phyloP scores from a whole-genome alignment of 2,888 invertebrate genomes.

The Digitonthophagus gazella region DNA sequence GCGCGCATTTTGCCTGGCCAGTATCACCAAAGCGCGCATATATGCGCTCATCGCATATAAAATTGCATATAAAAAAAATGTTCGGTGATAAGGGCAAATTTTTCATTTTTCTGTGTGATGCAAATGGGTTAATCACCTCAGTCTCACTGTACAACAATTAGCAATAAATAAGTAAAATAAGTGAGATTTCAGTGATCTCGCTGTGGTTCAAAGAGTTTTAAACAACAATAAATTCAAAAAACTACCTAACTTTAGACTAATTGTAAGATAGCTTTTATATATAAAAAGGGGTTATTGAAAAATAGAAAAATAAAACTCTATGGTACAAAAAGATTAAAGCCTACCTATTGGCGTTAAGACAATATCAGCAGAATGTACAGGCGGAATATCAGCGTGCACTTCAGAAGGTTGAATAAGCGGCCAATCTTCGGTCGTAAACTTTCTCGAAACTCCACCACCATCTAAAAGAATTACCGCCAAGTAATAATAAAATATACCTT shows the following conservation, averaged over 20 bases:
- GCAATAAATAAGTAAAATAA: too few relatives aligned
- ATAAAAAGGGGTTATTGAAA: too few relatives aligned
- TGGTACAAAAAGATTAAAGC: not conserved
- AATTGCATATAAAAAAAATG: too few relatives aligned
- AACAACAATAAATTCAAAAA: constrained; percentile 9
- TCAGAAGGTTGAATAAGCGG: constrained; percentile 70
- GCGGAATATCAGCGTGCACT: constrained; percentile 69
- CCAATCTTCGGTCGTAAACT: constrained; percentile 60
- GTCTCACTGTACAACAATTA: too few relatives aligned
- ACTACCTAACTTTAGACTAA: not conserved
- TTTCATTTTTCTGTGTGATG: too few relatives aligned
- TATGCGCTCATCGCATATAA: too few relatives aligned
- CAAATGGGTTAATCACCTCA: too few relatives aligned
- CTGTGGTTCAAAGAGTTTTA: not conserved
- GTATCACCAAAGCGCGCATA: too few relatives aligned
- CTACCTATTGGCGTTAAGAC: constrained; percentile 76
- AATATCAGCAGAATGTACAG: constrained; percentile 73
- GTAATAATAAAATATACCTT: not conserved
- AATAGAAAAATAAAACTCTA: not conserved
- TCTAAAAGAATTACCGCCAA: constrained; percentile 30
- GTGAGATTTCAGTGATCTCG: too few relatives aligned
- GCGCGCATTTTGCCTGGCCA: too few relatives aligned
- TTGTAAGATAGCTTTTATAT: not conserved
- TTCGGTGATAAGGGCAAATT: too few relatives aligned
- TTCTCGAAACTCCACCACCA: constrained; percentile 53